Evolutionary conservation across 1,140 invertebrate species (phyloP), one percentile per base, ranked within the genome.

Genomic region (Trachymyrmex cornetzi): DNA sequence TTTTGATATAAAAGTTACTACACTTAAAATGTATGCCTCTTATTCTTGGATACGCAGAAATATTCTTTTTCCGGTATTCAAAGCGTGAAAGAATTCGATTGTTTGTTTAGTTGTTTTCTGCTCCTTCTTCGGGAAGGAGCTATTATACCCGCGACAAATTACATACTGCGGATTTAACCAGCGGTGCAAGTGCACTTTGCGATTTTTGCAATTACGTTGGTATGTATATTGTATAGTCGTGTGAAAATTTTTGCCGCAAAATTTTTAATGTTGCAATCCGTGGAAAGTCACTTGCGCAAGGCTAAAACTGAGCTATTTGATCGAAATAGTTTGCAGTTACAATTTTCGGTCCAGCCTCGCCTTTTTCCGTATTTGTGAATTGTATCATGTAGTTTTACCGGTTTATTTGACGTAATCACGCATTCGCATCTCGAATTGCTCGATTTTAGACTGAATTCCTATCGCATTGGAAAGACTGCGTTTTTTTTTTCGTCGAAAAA

Each of bases 221-320:
- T 14, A 67, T 11, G 14, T 71, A 69, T 38, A 24, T 53, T 11
- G 14, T 71, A 69, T 38, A 24, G 27, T 27, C 22, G 19, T 34
- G 77, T 19, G 9, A 80, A 80, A 53, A 55, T 81, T 81, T n/a
- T 61, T 75, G 0, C 9, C 16, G 1, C 0, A 6, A 74, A 30
- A 84, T 75, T 84, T 66, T 74, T 19, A 84, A 63, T 75, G 38
- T 30, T 84, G 80, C 69, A 84, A 75, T 63, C 9, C 14, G 5
- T 19, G 6, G 55, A 61, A 84, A 75, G 69, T 61, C 27, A 67
- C 44, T 84, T 48, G 69, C 24, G 48, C 27, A 74, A 59, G 9
- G 0, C n/a, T 74, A 74, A 66, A 75, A 57, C 27, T 14, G 27
- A 84, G 38, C 9, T 2, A 38, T 16, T 63, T 50, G n/a, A 50